Evolutionary conservation across 1,140 invertebrate species (phyloP).

Genomic region (Mercenaria mercenaria): DNA sequence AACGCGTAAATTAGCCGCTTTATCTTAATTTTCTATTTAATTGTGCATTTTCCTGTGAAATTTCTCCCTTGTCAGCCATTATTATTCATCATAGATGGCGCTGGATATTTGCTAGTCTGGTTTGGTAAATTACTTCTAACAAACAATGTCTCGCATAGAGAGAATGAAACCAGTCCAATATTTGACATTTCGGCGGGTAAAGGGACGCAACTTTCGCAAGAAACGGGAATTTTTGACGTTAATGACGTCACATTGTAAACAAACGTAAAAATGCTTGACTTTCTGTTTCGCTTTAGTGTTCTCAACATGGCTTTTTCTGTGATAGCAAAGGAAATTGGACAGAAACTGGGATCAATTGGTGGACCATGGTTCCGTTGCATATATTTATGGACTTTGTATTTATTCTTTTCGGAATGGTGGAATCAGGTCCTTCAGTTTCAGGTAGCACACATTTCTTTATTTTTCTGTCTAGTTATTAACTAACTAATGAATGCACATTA

Average conservation of each 20-base stretch:
- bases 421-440: background rate
- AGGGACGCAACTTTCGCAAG: conserved; percentile 13
- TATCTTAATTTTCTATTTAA: background rate
- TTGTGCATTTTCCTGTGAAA: background rate
- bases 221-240: background rate
- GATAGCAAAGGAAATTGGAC: conserved; percentile 32
- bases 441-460: background rate
- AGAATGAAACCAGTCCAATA: background rate
- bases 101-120: background rate
- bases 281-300: conserved; percentile 55
- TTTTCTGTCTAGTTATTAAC: too few relatives aligned
- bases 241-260: conserved; percentile 52
- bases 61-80: conserved; percentile 41
- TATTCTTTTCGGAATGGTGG: conserved; percentile 8
- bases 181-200: conserved; percentile 56
- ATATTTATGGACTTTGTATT: conserved; percentile 29
- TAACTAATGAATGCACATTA: too few relatives aligned
- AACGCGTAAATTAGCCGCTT: background rate
- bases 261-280: conserved; percentile 31
- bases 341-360: conserved; percentile 7
- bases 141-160: background rate
- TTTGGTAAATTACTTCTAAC: background rate
- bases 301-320: conserved; percentile 46
- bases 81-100: conserved; percentile 58
- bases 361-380: conserved; percentile 22